Conservation (phyloP, 2,113 vertebrate species). For the Peromyscus maniculatus region DNA sequence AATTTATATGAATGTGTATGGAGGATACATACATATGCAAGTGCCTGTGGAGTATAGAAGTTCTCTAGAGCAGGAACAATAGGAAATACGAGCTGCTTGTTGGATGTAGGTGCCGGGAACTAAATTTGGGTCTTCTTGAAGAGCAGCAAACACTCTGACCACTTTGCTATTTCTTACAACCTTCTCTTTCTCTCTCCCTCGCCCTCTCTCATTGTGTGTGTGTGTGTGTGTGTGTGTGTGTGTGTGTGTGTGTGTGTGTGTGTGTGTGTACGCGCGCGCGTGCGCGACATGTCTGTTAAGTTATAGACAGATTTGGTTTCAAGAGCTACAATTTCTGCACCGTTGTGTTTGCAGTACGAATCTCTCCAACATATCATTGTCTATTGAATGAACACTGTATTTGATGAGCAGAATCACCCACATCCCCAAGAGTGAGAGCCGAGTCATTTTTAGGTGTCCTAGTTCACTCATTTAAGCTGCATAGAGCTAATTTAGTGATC, state of each 20-base stretch:
- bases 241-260: no score
- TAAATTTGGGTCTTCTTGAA: not conserved
- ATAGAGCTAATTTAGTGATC: not conserved
- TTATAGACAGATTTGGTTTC: conserved; percentile 20
- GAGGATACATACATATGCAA: not conserved
- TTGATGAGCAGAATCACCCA: conserved; percentile 8
- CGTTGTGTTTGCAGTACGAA: conserved; percentile 5
- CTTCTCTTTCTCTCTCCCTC: not conserved
- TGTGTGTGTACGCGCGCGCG: not conserved
- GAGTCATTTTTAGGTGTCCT: not conserved
- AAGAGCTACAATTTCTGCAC: conserved; percentile 27
- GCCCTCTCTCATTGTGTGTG: no score
- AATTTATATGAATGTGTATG: not conserved
- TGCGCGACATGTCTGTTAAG: not conserved
- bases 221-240: no score
- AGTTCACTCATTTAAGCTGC: not conserved
- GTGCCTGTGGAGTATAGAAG: not conserved
- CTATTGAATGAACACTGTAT: conserved; percentile 3
- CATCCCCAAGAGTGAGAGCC: not conserved
- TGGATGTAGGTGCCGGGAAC: no score
- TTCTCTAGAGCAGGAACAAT: not conserved
- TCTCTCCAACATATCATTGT: not conserved
- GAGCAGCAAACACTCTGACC: not conserved
- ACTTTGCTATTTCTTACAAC: not conserved
- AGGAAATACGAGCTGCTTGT: not conserved